A percentile compares a stretch with the other conserved stretches of the same genome.
phyloP scores from a whole-genome alignment of 2,888 invertebrate species.

The Agrochola litura region DNA sequence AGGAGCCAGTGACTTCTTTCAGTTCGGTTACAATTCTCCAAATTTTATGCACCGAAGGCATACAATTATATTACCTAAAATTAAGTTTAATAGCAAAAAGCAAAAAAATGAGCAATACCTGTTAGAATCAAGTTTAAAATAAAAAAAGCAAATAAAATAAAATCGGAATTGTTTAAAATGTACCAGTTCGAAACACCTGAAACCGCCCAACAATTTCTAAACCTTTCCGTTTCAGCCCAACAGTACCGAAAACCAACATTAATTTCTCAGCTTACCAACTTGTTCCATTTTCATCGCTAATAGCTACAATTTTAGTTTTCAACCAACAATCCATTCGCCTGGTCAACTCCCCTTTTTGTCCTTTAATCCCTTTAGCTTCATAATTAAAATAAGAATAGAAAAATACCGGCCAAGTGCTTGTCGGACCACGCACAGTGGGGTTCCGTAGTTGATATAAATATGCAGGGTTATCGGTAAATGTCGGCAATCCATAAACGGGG shows the following conservation, averaged over 20 bases:
- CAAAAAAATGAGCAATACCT: too few species aligned
- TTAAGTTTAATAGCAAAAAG: too few species aligned
- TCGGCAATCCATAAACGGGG: too few species aligned
- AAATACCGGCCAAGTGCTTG: background rate
- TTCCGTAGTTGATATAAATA: background rate
- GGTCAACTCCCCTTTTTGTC: conserved; percentile 11
- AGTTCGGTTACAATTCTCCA: too few species aligned
- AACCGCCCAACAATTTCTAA: conserved; percentile 2
- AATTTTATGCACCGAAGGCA: too few species aligned
- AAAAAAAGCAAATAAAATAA: too few species aligned
- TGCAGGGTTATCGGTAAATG: too few species aligned
- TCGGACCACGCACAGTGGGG: background rate
- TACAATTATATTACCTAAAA: too few species aligned
- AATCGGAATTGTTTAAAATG: background rate
- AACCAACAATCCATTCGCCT: conserved; percentile 29
- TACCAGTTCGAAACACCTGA: background rate
- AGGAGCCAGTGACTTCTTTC: too few species aligned
- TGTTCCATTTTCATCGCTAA: conserved; percentile 42
- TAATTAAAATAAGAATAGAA: conserved; percentile 59
- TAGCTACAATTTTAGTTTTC: conserved; percentile 54
- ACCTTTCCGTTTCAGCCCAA: background rate
- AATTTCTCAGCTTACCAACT: conserved; percentile 42
- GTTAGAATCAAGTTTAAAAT: too few species aligned
- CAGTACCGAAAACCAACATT: conserved; percentile 28
- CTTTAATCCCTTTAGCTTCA: conserved; percentile 25